phyloP scores from a whole-genome alignment of 2,797 vertebrate species.

The Phoebastria nigripes region DNA sequence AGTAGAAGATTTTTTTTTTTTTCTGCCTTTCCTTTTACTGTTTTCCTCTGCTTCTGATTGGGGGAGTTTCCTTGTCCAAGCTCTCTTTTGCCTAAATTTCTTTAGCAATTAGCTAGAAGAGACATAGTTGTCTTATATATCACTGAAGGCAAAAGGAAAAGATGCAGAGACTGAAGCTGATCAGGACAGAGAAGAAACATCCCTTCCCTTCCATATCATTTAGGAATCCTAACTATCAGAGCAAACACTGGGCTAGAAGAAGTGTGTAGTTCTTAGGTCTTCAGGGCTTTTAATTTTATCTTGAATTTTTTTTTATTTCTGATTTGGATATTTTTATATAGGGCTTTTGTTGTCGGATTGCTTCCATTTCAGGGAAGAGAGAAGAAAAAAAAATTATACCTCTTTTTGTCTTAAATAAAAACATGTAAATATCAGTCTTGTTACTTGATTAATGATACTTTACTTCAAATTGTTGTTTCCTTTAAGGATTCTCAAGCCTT shows the following conservation, averaged over 20 bases:
- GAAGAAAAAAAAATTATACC: fast-evolving
- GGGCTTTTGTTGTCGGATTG: background rate
- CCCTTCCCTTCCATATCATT: background rate
- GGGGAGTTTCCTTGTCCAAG: background rate
- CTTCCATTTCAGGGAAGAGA: background rate
- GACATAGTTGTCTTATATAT: background rate
- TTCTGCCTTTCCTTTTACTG: background rate
- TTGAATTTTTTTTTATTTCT: background rate
- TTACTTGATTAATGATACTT: background rate
- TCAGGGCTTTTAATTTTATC: background rate
- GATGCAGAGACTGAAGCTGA: background rate
- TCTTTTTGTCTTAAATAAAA: background rate
- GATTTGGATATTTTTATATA: background rate
- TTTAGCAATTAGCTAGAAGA: background rate
- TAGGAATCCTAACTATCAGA: background rate
- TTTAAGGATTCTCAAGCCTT: background rate
- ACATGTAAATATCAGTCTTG: background rate
- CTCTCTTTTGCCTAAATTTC: background rate
- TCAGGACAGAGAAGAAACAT: background rate
- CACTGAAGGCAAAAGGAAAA: background rate
- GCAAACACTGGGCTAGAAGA: background rate
- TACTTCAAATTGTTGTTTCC: background rate
- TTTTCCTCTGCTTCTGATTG: background rate
- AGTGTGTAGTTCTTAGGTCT: background rate
- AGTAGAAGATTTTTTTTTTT: background rate